phyloP scores from a whole-genome alignment of 2,888 invertebrate species.

The Cheilosia grossa region DNA sequence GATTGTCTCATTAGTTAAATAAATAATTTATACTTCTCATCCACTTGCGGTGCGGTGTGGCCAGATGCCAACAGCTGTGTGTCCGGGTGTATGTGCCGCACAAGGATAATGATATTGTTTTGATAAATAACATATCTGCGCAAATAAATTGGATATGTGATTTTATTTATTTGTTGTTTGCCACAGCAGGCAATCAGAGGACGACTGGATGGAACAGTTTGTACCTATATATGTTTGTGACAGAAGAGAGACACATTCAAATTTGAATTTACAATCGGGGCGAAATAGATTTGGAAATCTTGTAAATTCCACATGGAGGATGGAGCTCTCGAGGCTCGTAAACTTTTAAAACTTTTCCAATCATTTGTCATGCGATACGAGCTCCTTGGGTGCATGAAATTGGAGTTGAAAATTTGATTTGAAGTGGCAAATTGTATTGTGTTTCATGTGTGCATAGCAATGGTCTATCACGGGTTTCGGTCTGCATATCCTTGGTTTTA shows the following conservation, averaged over 20 bases:
- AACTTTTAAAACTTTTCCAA: conserved; percentile 66
- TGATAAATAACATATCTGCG: conserved; percentile 60
- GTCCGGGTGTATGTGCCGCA: not conserved
- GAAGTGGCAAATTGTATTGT: not conserved
- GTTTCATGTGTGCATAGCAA: not conserved
- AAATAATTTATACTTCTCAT: conserved; percentile 69
- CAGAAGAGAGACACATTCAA: not conserved
- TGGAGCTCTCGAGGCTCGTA: conserved; percentile 28
- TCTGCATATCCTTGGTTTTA: no score
- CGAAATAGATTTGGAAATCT: conserved; percentile 55
- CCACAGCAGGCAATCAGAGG: conserved; percentile 13
- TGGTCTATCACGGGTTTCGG: no score
- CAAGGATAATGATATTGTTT: conserved; percentile 70
- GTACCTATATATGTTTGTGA: not conserved
- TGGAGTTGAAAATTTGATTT: conserved; percentile 13
- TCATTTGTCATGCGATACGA: conserved; percentile 39
- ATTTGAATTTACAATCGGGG: conserved; percentile 35
- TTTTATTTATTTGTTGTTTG: conserved; percentile 65
- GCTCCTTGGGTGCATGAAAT: conserved; percentile 10
- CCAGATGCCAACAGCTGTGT: conserved; percentile 19
- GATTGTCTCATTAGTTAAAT: conserved; percentile 76
- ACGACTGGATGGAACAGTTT: conserved; percentile 38
- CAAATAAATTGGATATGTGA: conserved; percentile 72
- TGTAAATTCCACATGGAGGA: conserved; percentile 37
- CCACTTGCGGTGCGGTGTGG: conserved; percentile 46